Evolutionary conservation across 2,113 vertebrate genomes (phyloP).

Genomic region (Caracal caracal): DNA sequence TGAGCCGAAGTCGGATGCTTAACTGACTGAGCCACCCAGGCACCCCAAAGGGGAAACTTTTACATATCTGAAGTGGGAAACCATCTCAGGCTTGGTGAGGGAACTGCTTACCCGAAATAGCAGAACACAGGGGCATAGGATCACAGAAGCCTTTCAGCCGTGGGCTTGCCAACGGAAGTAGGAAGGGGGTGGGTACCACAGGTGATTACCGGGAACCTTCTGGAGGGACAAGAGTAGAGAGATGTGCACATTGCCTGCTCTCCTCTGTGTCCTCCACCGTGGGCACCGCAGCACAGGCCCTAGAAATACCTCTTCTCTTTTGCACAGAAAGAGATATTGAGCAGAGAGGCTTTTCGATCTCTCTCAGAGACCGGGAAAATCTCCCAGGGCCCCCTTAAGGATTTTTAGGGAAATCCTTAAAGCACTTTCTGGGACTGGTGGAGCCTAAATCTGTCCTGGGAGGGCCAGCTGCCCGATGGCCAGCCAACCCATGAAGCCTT

Average conservation of each 20-base stretch:
- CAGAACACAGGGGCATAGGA: neutral
- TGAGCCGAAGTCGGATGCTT: too few species aligned
- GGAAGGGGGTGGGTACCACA: neutral
- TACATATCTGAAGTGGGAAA: neutral
- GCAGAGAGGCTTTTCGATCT: neutral
- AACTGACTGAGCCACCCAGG: too few species aligned
- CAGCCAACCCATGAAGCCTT: accelerated
- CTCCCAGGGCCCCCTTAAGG: neutral
- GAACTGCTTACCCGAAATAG: neutral
- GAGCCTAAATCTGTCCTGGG: neutral
- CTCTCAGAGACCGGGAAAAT: neutral
- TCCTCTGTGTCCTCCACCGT: neutral
- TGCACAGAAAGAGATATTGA: neutral
- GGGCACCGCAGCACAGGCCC: neutral
- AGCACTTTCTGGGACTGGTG: neutral
- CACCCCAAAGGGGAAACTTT: neutral
- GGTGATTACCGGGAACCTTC: neutral
- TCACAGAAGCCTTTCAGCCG: neutral
- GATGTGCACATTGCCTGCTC: neutral
- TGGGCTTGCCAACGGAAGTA: neutral
- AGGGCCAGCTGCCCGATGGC: neutral
- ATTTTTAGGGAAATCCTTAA: neutral
- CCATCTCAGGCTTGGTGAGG: neutral
- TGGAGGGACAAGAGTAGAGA: neutral
- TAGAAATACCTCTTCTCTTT: neutral